These are phyloP conservation scores for Galeopterus variegatus DNA, from an alignment of 2,113 vertebrate species.

Conservation along the genomic window DNA sequence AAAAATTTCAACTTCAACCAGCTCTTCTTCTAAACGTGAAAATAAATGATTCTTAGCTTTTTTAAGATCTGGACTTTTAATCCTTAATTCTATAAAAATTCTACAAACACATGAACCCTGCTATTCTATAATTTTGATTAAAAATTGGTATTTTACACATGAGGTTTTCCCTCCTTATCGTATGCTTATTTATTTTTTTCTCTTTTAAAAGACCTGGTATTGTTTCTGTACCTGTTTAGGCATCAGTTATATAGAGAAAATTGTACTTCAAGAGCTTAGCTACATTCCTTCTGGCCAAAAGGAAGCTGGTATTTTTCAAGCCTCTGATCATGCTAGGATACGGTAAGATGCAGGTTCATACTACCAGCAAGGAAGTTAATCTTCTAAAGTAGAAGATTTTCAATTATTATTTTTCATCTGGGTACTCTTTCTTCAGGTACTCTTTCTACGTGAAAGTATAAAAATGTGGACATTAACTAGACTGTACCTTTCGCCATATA, in stretches of 20 bases:
- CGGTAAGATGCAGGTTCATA: neutral
- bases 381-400: constrained; percentile 31
- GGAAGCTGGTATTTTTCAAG: neutral
- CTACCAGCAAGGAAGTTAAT: constrained; percentile 1
- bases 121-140: neutral
- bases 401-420: neutral
- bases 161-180: neutral
- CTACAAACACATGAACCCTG: neutral
- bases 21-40: neutral
- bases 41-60: neutral
- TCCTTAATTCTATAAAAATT: neutral
- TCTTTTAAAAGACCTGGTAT: neutral
- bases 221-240: neutral
- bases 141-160: neutral
- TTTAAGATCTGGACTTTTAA: neutral
- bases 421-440: neutral
- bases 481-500: no score
- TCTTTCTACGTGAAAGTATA: neutral
- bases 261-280: neutral
- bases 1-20: neutral
- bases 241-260: neutral
- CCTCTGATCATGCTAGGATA: neutral
- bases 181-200: neutral
- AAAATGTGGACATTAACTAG: no score
- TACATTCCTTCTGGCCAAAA: neutral